Conservation (phyloP, 2,888 invertebrate genomes). For the Hemicrepidius hirtus region DNA sequence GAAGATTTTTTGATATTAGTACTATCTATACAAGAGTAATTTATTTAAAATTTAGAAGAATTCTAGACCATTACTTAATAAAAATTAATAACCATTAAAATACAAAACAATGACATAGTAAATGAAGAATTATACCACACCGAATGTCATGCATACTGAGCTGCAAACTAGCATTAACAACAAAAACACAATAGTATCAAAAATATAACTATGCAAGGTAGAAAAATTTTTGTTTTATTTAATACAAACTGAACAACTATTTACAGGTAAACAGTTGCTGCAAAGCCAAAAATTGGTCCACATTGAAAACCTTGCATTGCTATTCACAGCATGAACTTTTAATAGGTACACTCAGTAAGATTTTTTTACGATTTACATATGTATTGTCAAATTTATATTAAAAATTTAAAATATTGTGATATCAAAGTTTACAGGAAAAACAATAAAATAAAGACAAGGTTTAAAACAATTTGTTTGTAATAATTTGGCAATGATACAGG, state of each 20-base stretch:
- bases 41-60: conserved; percentile 1
- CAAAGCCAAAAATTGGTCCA: background rate
- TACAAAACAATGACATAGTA: conserved; percentile 28
- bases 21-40: background rate
- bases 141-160: conserved; percentile 50
- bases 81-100: conserved; percentile 14
- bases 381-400: conserved; percentile 1
- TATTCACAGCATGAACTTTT: conserved; percentile 29
- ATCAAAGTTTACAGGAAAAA: background rate
- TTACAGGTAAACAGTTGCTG: too few relatives aligned
- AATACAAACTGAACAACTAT: background rate
- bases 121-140: conserved; percentile 39
- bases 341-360: conserved; percentile 11
- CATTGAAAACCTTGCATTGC: conserved; percentile 41
- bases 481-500: too few relatives aligned
- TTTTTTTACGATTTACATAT: background rate
- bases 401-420: background rate
- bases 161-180: conserved; percentile 46
- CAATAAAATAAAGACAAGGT: too few relatives aligned
- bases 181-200: conserved; percentile 25
- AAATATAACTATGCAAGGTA: conserved; percentile 46
- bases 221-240: background rate
- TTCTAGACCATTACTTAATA: conserved; percentile 36
- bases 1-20: background rate
- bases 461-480: too few relatives aligned